Conservation (phyloP, 2,888 invertebrate species). For the Epistrophella euchroma region DNA sequence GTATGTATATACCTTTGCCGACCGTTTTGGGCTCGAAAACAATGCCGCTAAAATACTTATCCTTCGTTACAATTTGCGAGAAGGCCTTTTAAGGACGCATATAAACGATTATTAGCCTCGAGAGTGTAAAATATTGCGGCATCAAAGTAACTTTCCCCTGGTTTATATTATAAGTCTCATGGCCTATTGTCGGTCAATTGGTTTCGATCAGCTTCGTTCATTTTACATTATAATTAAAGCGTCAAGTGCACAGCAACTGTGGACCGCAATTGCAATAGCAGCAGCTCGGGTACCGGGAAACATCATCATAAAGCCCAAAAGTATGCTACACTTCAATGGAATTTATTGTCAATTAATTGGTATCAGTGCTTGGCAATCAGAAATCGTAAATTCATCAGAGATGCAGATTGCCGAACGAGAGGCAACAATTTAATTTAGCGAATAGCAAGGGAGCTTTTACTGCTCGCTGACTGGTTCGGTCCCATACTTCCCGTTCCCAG, state of each 20-base stretch:
- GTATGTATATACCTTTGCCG: slow-evolving; percentile 17
- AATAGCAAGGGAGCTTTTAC: slow-evolving; percentile 18
- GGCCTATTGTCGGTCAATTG: slow-evolving; percentile 54
- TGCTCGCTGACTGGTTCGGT: not conserved
- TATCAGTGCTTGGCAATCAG: slow-evolving; percentile 74
- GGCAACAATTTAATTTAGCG: slow-evolving; percentile 30
- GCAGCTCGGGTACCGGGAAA: slow-evolving; percentile 13
- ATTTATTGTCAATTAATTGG: slow-evolving; percentile 77
- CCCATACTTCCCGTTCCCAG: not conserved
- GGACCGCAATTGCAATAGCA: not conserved
- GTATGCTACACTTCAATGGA: slow-evolving; percentile 70
- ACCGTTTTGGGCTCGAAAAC: slow-evolving; percentile 64
- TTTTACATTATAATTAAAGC: slow-evolving; percentile 72
- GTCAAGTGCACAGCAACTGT: slow-evolving; percentile 56
- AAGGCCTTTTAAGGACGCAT: slow-evolving; percentile 71
- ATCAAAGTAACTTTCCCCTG: slow-evolving; percentile 62
- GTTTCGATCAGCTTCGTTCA: slow-evolving; percentile 38
- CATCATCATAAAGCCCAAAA: slow-evolving; percentile 65
- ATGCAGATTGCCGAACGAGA: slow-evolving; percentile 58
- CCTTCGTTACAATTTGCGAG: slow-evolving; percentile 16
- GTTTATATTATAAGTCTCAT: slow-evolving; percentile 57
- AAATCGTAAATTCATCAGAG: slow-evolving; percentile 77
- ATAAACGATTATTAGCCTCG: slow-evolving; percentile 63
- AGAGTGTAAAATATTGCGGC: slow-evolving; percentile 69
- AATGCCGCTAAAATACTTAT: slow-evolving; percentile 57